Evolutionary conservation across 2,888 invertebrate genomes (phyloP), one percentile per base, ranked within the genome.

Genomic region (Acanthopleura granulata): DNA sequence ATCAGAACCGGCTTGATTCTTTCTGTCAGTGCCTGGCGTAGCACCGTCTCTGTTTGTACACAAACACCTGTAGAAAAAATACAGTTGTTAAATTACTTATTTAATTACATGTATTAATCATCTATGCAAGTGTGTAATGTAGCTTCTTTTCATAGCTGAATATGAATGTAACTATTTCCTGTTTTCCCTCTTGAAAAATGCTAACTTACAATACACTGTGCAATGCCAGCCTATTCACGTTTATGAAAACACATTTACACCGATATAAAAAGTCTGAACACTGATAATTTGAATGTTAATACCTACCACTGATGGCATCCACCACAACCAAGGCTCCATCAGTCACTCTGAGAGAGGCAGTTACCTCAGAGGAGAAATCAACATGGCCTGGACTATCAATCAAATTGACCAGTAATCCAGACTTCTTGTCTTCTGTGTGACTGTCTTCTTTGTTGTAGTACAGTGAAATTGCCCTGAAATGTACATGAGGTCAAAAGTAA

Each of bases 331-430:
- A 94, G 86, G 99, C 99, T 90, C 99, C 99, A 92, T 99, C 99
- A 88, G 99, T 99, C 74, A 99, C 99, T 93, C 99, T 97, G 84
- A 99, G 95, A 85, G 99, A 99, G 87, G 99, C 99, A 75, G 99
- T 99, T 85, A 99, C 99, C 93, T 99, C 99, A 83, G 97, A 98
- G 16, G 99, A 99, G 93, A 99, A 99, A 93, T 99, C 99, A 89
- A 99, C 99, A 95, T 99, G 99, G 83, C 99, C 99, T 85, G 99
- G 99, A 57, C 99, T 99, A 92, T 99, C 99, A 86, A 99, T 99
- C 92, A 99, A 93, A 92, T 99, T 99, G 93, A 99, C 99, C 91
- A 99, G 95, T 94, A 99, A 99, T 92, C 98, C 98, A 92, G 95
- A 96, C 62, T 78, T 78, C 27, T 80, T 78, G 9, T 78, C 77